These are phyloP conservation scores for Azemiops feae DNA, from an alignment of 2,113 vertebrate species.

Conservation along the genomic window DNA sequence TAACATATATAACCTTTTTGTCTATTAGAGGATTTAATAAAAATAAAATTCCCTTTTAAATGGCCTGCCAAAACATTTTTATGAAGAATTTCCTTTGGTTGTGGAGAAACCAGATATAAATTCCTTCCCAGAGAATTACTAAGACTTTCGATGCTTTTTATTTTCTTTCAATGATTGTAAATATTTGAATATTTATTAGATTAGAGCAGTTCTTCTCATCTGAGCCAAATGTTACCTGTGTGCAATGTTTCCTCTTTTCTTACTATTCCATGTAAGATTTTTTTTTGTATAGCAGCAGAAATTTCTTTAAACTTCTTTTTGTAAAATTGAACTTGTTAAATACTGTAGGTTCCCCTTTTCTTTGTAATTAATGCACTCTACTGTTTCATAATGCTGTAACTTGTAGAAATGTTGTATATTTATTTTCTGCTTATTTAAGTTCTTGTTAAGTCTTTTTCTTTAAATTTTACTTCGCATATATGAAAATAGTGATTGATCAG, in stretches of 20 bases:
- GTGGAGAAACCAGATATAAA: constrained; percentile 52
- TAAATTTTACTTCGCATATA: constrained; percentile 22
- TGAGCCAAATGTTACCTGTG: constrained; percentile 75
- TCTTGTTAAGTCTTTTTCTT: constrained; percentile 60
- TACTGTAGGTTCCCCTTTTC: constrained; percentile 67
- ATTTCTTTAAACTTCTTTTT: constrained; percentile 64
- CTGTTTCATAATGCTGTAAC: constrained; percentile 79
- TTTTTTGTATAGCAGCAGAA: constrained; percentile 72
- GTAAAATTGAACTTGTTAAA: constrained; percentile 65
- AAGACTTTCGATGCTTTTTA: constrained; percentile 5
- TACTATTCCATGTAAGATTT: constrained; percentile 61
- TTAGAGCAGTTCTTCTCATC: constrained; percentile 69
- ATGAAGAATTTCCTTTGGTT: constrained; percentile 52
- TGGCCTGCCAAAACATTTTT: constrained; percentile 34
- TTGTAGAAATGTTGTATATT: constrained; percentile 78
- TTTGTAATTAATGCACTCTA: constrained; percentile 75
- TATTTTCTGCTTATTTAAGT: constrained; percentile 84
- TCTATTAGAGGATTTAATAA: constrained; percentile 8
- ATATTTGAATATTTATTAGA: constrained; percentile 78
- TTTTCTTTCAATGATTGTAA: constrained; percentile 63
- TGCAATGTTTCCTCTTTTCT: constrained; percentile 72
- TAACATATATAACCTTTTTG: background rate
- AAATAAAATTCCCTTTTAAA: constrained; percentile 1
- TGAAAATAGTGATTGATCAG: constrained; percentile 36
- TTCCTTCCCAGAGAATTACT: constrained; percentile 7